These are phyloP conservation scores for Xenopus laevis DNA, from an alignment of 2,113 vertebrate species.

Conservation along the genomic window DNA sequence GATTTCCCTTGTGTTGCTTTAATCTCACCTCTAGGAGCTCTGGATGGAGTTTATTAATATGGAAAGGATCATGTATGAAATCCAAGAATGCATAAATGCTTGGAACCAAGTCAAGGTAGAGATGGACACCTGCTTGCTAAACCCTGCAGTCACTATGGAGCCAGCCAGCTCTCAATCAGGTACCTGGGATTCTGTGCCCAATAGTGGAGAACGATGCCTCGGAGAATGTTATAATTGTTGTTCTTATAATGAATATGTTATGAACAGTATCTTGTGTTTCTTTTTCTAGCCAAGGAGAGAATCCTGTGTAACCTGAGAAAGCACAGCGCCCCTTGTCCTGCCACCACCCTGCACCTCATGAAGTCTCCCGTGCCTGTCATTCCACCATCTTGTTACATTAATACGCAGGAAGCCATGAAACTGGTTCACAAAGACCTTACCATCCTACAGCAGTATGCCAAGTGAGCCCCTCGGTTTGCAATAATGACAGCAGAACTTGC, in stretches of 20 bases:
- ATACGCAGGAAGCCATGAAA: slow-evolving; percentile 67
- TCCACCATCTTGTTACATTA: slow-evolving; percentile 66
- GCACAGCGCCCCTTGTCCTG: slow-evolving; percentile 70
- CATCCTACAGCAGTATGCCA: slow-evolving; percentile 80
- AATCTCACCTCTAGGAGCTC: slow-evolving; percentile 66
- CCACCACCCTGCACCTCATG: slow-evolving; percentile 64
- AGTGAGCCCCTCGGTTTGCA: slow-evolving; percentile 59
- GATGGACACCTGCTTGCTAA: slow-evolving; percentile 57
- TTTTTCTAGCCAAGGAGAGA: slow-evolving; percentile 75
- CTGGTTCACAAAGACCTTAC: slow-evolving; percentile 75
- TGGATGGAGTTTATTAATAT: slow-evolving; percentile 91
- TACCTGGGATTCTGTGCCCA: slow-evolving; percentile 47
- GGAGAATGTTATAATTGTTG: too few relatives aligned
- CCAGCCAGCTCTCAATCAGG: slow-evolving; percentile 74
- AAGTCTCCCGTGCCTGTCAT: slow-evolving; percentile 82
- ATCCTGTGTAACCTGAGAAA: slow-evolving; percentile 83
- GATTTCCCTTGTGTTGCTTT: too few relatives aligned
- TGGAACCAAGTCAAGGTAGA: slow-evolving; percentile 81
- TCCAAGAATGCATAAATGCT: slow-evolving; percentile 72
- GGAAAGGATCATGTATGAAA: slow-evolving; percentile 80
- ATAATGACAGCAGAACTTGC: too few relatives aligned
- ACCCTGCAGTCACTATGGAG: slow-evolving; percentile 65
- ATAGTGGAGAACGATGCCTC: too few relatives aligned
- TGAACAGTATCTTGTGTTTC: slow-evolving; percentile 6
- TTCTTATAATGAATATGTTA: neutral